Percentiles rank a stretch among this genome's conserved stretches.
These are phyloP conservation scores for Eucera pruinosa DNA, from an alignment of 2,888 invertebrate genomes.

Conservation along the genomic window DNA sequence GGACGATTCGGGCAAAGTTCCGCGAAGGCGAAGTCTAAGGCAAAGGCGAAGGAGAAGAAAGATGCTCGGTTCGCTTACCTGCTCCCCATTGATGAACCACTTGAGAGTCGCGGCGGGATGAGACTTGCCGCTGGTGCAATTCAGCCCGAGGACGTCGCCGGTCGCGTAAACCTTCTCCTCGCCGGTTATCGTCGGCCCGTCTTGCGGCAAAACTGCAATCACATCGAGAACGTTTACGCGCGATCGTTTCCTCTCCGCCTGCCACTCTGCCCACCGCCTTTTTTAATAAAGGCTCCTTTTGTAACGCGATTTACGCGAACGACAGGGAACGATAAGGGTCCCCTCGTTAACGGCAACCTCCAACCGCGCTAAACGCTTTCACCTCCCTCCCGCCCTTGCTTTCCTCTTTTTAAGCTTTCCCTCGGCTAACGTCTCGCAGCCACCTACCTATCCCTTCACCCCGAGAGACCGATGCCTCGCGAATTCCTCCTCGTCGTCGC, in stretches of 20 bases:
- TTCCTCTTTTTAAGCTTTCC: not conserved
- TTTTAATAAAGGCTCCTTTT: slow-evolving; percentile 45
- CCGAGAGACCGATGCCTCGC: too few species aligned
- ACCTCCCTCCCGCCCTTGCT: slow-evolving; percentile 33
- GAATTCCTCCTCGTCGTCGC: not conserved
- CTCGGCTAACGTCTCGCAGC: too few species aligned
- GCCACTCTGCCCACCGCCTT: too few species aligned
- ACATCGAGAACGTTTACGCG: slow-evolving; percentile 34
- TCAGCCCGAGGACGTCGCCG: slow-evolving; percentile 85
- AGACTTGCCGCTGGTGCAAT: slow-evolving; percentile 85
- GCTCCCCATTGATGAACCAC: slow-evolving; percentile 85
- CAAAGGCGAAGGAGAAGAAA: not conserved
- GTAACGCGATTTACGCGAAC: slow-evolving; percentile 43
- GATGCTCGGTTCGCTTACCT: slow-evolving; percentile 76
- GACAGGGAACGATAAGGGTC: slow-evolving; percentile 17
- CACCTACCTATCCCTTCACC: too few species aligned
- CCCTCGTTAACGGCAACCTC: slow-evolving; percentile 61
- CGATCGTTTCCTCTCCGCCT: slow-evolving; percentile 6
- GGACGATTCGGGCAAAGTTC: not conserved
- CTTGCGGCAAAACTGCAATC: slow-evolving; percentile 83
- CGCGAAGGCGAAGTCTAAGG: too few species aligned
- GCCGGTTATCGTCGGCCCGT: slow-evolving; percentile 85
- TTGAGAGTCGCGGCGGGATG: slow-evolving; percentile 84
- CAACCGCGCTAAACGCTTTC: slow-evolving; percentile 54
- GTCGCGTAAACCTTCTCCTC: slow-evolving; percentile 85